Percentiles rank a stretch among this genome's conserved stretches.
phyloP scores from a whole-genome alignment of 2,888 invertebrate species.

The Melanophora roralis region DNA sequence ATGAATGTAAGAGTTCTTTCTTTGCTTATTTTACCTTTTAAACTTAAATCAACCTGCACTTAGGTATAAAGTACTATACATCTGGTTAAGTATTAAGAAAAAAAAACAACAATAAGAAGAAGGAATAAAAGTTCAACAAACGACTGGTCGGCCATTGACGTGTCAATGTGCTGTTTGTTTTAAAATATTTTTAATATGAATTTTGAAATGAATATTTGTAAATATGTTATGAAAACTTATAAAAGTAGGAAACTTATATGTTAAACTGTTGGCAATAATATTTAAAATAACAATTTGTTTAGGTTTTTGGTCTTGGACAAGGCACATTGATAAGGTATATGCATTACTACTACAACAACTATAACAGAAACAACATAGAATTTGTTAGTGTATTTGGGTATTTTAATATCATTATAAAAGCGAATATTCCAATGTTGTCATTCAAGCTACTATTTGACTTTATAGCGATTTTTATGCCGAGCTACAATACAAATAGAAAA shows the following conservation, averaged over 20 bases:
- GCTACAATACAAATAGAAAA: no score
- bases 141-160: conserved; percentile 50
- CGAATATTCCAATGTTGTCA: no score
- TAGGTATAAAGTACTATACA: conserved; percentile 4
- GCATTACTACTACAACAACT: no score
- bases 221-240: neutral
- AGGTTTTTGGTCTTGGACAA: no score
- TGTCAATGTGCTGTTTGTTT: conserved; percentile 2
- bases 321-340: no score
- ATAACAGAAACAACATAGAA: conserved; percentile 8
- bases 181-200: conserved; percentile 17
- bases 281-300: no score
- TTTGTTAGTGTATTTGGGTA: no score
- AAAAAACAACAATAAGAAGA: conserved; percentile 41
- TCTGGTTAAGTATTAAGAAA: neutral
- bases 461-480: no score
- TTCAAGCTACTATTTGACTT: no score
- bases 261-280: no score
- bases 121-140: conserved; percentile 56
- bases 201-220: conserved; percentile 19
- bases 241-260: no score
- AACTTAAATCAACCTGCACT: conserved; percentile 10
- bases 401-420: no score
- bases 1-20: conserved; percentile 9
- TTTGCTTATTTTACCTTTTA: conserved; percentile 14